phyloP scores from a whole-genome alignment of 2,113 vertebrate species.

The Salvelinus alpinus region DNA sequence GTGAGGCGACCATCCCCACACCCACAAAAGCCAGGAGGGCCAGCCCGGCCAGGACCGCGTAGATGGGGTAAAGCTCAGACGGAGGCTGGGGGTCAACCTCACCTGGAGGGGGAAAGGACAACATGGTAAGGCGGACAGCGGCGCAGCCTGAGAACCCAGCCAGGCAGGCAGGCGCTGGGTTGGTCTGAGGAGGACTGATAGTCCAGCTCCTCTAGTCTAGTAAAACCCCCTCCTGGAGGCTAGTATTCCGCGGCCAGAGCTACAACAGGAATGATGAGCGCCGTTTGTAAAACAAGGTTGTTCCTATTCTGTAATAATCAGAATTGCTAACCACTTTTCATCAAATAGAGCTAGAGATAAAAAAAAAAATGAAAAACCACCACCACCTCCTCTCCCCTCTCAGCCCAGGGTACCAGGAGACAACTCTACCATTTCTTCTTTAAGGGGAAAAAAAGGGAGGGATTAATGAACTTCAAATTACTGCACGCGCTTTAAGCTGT shows the following conservation, averaged over 20 bases:
- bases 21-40: conserved; percentile 79
- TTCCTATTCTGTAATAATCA: conserved; percentile 85
- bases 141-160: background rate
- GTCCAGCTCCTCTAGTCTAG: conserved; percentile 42
- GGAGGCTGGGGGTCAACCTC: conserved; percentile 64
- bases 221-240: conserved; percentile 32
- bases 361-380: conserved; percentile 65
- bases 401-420: conserved; percentile 84
- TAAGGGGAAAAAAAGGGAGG: conserved; percentile 82
- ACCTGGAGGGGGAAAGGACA: conserved; percentile 73
- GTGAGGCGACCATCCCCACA: conserved; percentile 88
- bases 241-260: conserved; percentile 56
- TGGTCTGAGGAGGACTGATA: conserved; percentile 57
- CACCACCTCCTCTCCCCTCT: conserved; percentile 81
- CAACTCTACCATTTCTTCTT: conserved; percentile 90
- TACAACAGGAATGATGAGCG: conserved; percentile 44
- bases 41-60: conserved; percentile 77
- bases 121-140: conserved; percentile 47
- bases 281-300: conserved; percentile 70
- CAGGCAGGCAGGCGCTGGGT: conserved; percentile 35
- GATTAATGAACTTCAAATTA: conserved; percentile 99
- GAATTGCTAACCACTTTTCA: conserved; percentile 83
- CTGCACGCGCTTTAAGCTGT: conserved; percentile 92
- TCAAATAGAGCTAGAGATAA: conserved; percentile 75
- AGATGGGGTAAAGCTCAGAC: conserved; percentile 79